phyloP scores from a whole-genome alignment of 2,113 vertebrate species.

The Semicossyphus pulcher region DNA sequence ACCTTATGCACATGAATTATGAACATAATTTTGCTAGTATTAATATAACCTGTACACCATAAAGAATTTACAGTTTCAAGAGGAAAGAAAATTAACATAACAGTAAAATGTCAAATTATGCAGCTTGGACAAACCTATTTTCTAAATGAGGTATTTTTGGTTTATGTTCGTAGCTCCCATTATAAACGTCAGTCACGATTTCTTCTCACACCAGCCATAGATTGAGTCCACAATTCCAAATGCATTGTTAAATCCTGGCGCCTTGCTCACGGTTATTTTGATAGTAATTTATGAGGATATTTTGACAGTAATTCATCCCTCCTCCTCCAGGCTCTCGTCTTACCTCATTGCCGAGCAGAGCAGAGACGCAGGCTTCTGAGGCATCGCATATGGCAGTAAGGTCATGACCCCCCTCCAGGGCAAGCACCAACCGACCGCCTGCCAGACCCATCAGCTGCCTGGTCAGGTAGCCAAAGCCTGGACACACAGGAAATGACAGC shows the following conservation, averaged over 20 bases:
- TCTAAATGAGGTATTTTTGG: background rate
- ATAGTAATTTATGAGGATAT: slow-evolving; percentile 7
- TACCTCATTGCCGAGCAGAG: slow-evolving; percentile 97
- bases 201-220: background rate
- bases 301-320: background rate
- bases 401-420: slow-evolving; percentile 97
- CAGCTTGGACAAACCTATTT: background rate
- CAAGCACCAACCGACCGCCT: slow-evolving; percentile 92
- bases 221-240: background rate
- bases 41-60: too few relatives aligned
- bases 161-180: background rate
- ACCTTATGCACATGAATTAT: too few relatives aligned
- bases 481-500: slow-evolving; percentile 71
- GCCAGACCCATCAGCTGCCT: slow-evolving; percentile 98
- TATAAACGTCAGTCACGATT: background rate
- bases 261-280: slow-evolving; percentile 14
- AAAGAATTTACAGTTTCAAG: background rate
- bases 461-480: slow-evolving; percentile 98
- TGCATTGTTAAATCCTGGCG: background rate
- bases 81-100: background rate
- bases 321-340: slow-evolving; percentile 20
- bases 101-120: background rate
- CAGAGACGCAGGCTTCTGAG: slow-evolving; percentile 96
- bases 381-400: slow-evolving; percentile 98
- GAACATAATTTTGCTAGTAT: too few relatives aligned